Evolutionary conservation across 1,140 invertebrate species (phyloP).

Genomic region (Tetramorium alpestre): DNA sequence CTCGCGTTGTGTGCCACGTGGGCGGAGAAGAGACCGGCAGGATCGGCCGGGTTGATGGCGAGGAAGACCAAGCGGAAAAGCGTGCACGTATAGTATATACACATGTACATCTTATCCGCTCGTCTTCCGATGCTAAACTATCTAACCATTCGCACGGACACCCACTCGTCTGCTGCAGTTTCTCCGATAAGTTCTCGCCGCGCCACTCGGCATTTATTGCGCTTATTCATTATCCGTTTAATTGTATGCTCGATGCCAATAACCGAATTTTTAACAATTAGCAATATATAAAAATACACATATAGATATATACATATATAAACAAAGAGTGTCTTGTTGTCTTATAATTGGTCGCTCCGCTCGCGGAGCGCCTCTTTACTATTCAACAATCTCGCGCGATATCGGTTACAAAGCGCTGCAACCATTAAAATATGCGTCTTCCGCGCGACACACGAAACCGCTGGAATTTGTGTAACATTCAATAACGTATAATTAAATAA

Average conservation of each 20-base stretch:
- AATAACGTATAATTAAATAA: background rate
- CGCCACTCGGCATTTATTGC: background rate
- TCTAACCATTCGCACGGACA: slow-evolving; percentile 39
- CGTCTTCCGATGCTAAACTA: slow-evolving; percentile 48
- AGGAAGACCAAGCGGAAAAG: slow-evolving; percentile 51
- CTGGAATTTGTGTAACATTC: background rate
- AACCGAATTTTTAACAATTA: background rate
- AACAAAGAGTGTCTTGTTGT: background rate
- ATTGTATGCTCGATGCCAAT: background rate
- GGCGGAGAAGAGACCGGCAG: slow-evolving; percentile 30
- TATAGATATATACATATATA: background rate
- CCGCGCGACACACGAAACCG: too few species aligned
- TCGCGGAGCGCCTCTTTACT: background rate
- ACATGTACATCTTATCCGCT: slow-evolving; percentile 4
- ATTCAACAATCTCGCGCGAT: background rate
- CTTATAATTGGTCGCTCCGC: background rate
- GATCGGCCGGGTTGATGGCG: slow-evolving; percentile 8
- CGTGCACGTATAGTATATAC: background rate
- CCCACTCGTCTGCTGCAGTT: slow-evolving; percentile 32
- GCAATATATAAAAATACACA: background rate
- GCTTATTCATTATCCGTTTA: background rate
- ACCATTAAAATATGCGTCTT: background rate
- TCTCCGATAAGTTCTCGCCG: slow-evolving; percentile 17
- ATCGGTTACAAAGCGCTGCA: background rate
- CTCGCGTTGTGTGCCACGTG: slow-evolving; percentile 32